phyloP scores from a whole-genome alignment of 1,140 invertebrate species.

The Lepidurus couesii region DNA sequence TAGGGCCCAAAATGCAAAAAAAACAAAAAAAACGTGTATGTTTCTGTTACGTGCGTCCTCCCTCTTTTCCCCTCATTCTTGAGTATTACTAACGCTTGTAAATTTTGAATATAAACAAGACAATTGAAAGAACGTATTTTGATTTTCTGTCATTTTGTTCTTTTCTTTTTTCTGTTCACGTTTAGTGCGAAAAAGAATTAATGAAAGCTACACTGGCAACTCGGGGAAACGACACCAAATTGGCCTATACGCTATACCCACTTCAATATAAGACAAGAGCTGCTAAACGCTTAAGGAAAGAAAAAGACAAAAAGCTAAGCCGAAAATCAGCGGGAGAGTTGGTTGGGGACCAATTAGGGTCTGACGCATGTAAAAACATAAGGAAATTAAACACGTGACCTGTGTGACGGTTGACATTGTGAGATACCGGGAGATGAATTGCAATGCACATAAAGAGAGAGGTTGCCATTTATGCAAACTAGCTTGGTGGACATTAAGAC shows the following conservation, averaged over 20 bases:
- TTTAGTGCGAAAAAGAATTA: conserved; percentile 15
- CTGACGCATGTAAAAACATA: conserved; percentile 18
- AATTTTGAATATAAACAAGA: background rate
- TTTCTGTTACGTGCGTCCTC: background rate
- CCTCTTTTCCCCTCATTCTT: background rate
- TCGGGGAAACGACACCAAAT: background rate
- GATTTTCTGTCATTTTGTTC: background rate
- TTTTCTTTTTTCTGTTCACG: background rate
- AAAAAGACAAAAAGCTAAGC: background rate
- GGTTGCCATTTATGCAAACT: conserved; percentile 5
- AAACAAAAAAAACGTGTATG: background rate
- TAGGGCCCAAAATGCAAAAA: background rate
- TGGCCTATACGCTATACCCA: background rate
- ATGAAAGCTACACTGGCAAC: background rate
- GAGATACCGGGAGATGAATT: background rate
- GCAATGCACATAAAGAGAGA: background rate
- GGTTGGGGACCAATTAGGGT: background rate
- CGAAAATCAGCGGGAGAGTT: background rate
- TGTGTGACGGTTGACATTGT: background rate
- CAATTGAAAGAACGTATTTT: background rate
- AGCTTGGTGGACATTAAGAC: background rate
- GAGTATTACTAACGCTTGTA: background rate
- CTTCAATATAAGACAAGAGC: background rate
- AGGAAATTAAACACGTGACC: background rate
- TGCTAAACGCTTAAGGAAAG: background rate